These are phyloP conservation scores for Elysia crispata DNA, from an alignment of 2,888 invertebrate genomes.

Conservation along the genomic window DNA sequence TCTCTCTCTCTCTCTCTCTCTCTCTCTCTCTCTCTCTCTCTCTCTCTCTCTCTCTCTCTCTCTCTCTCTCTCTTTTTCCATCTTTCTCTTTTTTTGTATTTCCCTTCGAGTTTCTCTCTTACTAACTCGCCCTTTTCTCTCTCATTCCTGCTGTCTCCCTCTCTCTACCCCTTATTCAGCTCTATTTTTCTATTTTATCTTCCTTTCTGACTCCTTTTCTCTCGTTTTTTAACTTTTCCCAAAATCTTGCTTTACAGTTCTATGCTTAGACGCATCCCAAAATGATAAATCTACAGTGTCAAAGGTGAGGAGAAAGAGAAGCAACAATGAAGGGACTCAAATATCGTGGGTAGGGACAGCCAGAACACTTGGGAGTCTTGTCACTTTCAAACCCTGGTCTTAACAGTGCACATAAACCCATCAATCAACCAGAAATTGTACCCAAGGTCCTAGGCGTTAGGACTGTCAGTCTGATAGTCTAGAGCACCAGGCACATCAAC, in stretches of 20 bases:
- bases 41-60: not conserved
- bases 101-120: not conserved
- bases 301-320: too few species aligned
- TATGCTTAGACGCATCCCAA: not conserved
- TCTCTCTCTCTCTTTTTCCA: not conserved
- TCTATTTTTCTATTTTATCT: not conserved
- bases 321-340: too few species aligned
- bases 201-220: not conserved
- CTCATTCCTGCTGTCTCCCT: too few species aligned
- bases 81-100: not conserved
- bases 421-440: too few species aligned
- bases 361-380: too few species aligned
- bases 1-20: not conserved
- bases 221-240: not conserved
- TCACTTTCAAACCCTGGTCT: not conserved
- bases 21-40: not conserved
- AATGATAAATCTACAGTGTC: too few species aligned
- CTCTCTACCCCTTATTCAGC: too few species aligned
- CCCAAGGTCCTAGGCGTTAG: not conserved
- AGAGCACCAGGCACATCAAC: too few species aligned
- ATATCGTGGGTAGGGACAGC: too few species aligned
- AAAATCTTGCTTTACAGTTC: not conserved
- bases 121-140: not conserved
- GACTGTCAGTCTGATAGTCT: conserved; percentile 12
- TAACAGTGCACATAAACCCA: too few species aligned